Evolutionary conservation across 2,888 invertebrate genomes (phyloP).

Genomic region (Asteroscopus sphinx): DNA sequence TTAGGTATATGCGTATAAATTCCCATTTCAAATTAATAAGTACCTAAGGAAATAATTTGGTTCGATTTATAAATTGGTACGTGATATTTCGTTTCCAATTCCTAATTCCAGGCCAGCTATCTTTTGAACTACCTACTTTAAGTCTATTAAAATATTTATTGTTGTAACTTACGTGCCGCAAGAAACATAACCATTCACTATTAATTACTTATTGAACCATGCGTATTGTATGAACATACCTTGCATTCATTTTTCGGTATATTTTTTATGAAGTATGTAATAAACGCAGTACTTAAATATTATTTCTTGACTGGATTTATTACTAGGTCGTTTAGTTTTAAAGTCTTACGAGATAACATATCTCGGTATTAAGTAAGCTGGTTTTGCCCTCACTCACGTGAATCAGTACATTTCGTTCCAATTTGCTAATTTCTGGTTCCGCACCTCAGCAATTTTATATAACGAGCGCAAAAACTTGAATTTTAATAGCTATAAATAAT

Average conservation of each 20-base stretch:
- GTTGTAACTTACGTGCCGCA: constrained; percentile 3
- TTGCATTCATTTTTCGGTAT: constrained; percentile 11
- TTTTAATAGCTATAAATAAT: constrained; percentile 38
- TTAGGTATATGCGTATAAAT: no score
- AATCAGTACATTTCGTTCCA: constrained; percentile 66
- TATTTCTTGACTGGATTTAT: constrained; percentile 20
- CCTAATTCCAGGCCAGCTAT: not conserved
- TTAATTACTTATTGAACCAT: constrained; percentile 13
- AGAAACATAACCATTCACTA: constrained; percentile 16
- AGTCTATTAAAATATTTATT: not conserved
- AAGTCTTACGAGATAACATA: constrained; percentile 17
- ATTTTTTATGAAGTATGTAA: constrained; percentile 26
- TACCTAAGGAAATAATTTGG: no score
- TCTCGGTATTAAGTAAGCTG: constrained; percentile 15
- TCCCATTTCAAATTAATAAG: no score
- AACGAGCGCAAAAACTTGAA: constrained; percentile 53
- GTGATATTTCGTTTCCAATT: constrained; percentile 26
- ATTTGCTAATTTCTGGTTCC: constrained; percentile 77
- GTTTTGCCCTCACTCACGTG: constrained; percentile 28
- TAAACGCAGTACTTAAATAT: constrained; percentile 16
- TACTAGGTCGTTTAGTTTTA: constrained; percentile 4
- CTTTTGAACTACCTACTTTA: constrained; percentile 22
- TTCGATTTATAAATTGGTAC: constrained; percentile 15
- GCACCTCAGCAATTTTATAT: constrained; percentile 67
- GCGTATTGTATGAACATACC: constrained; percentile 23